Evolutionary conservation across 2,113 vertebrate genomes (phyloP).

Genomic region (Physeter macrocephalus): DNA sequence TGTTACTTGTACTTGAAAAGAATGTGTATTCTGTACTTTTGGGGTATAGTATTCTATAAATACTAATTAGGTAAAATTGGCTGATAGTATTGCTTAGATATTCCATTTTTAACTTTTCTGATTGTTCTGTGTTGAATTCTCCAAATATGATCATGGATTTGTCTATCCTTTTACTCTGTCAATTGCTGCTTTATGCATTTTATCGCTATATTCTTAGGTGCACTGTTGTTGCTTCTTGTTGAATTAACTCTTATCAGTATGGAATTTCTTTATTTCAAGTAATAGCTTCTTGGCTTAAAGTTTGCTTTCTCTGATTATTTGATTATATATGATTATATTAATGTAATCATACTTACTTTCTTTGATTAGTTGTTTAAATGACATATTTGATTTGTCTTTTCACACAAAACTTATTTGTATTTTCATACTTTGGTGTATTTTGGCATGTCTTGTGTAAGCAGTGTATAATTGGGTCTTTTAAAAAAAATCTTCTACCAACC

Average conservation of each 20-base stretch:
- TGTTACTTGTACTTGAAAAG: background rate
- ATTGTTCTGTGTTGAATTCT: background rate
- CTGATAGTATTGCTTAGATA: background rate
- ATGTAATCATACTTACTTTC: background rate
- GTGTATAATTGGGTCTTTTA: background rate
- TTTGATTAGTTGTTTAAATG: slow-evolving; percentile 2
- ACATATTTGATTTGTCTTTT: background rate
- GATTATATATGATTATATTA: background rate
- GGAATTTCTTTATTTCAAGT: background rate
- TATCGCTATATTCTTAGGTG: background rate
- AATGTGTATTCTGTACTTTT: background rate
- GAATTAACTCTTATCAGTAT: background rate
- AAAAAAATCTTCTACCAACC: background rate
- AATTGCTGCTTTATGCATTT: background rate
- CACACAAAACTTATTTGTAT: background rate
- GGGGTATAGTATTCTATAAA: background rate
- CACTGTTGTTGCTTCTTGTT: background rate
- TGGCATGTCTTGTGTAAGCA: background rate
- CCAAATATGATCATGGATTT: background rate
- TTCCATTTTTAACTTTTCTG: background rate
- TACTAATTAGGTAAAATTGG: background rate
- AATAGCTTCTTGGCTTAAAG: background rate
- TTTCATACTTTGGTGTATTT: background rate
- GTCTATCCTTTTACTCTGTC: background rate
- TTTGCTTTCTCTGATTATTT: background rate